Evolutionary conservation across 2,888 invertebrate genomes (phyloP), one percentile per base, ranked within the genome.

Genomic region (Thumatha senex): DNA sequence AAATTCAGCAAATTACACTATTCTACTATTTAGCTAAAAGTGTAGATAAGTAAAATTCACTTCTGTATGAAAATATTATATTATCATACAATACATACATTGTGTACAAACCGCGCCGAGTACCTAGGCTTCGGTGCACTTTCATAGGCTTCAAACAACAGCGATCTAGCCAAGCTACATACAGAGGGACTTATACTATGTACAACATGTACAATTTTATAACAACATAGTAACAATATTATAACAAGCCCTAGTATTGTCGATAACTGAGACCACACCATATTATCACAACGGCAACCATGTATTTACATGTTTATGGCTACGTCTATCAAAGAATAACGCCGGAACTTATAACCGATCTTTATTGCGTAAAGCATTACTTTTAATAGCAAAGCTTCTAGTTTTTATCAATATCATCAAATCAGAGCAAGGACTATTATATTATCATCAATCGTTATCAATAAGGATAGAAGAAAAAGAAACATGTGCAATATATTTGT

Each of bases 61-160:
- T 40, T 45, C 31, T 45, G 61, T 84, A 85, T 63, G 75, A 89
- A 89, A 87, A 89, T 86, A 87, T 76, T 80, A 74, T 85, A 82
- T 81, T 78, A 82, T 82, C 57, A 77, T 82, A 85, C 74, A 82
- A 67, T 76, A 80, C 68, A 82, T 79, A 85, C 78, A 82, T 63
- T 67, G 80, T 76, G 78, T 84, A 84, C 78, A 86, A 82, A 82
- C 72, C 83, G 79, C 76, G 75, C 70, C 72, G 64, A 76, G 74
- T 76, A 76, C 68, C 75, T 64, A 69, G 67, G 70, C 67, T 69
- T 72, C 71, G 68, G 80, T 82, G 84, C 76, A 75, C 75, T 71
- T 65, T 44, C 35, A 73, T 81, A 84, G 79, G 80, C 76, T 75
- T 77, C 70, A 55, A 78, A 80, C 66, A 74, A 76, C 68, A 80